A percentile compares a stretch with the other conserved stretches of the same genome.
Conservation (phyloP, 92 coral and sea anemone species). For the Epizoanthus stellaris region DNA sequence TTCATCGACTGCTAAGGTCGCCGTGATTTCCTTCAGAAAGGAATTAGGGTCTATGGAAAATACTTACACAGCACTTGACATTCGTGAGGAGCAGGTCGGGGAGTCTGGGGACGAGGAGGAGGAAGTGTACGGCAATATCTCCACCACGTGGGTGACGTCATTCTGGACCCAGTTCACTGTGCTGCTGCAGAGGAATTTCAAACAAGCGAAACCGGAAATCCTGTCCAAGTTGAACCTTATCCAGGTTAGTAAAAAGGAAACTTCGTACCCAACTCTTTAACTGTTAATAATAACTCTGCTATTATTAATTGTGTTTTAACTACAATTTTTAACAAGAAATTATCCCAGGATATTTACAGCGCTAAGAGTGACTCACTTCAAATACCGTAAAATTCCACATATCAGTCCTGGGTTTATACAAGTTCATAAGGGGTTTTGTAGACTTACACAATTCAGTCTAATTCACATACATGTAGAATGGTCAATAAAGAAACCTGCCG, state of each 20-base stretch:
- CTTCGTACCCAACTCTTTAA: no score
- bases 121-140: constrained; percentile 62
- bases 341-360: no score
- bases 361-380: no score
- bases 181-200: constrained; percentile 81
- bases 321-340: no score
- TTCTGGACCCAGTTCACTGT: constrained; percentile 97
- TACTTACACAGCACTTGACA: constrained; percentile 28
- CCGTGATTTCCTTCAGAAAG: constrained; percentile 12
- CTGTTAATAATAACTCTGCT: no score
- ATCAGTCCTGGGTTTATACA: no score
- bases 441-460: no score
- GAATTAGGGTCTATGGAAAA: constrained; percentile 22
- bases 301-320: no score
- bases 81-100: constrained; percentile 41
- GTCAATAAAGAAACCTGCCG: no score
- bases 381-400: no score
- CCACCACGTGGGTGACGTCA: constrained; percentile 93
- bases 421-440: no score
- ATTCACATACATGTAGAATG: no score
- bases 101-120: constrained; percentile 87
- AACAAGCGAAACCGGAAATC: constrained; percentile 86
- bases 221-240: constrained; percentile 80
- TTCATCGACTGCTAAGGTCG: background rate
- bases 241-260: constrained; percentile 63